A percentile compares a stretch with the other conserved stretches of the same genome.
phyloP scores from a whole-genome alignment of 2,113 vertebrate genomes.

The Suncus etruscus region DNA sequence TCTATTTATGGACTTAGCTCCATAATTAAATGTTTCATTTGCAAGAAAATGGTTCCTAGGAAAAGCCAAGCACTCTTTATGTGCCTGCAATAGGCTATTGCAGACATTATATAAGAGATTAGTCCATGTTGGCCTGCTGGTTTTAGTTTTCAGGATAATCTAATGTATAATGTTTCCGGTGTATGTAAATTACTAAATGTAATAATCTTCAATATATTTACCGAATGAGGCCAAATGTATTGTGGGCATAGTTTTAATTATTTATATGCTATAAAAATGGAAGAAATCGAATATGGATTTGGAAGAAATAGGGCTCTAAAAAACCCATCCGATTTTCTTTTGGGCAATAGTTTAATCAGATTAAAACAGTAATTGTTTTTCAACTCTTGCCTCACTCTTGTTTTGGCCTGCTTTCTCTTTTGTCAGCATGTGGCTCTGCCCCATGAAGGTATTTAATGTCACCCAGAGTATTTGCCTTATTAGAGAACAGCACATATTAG shows the following conservation, averaged over 20 bases:
- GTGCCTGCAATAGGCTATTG: slow-evolving; percentile 71
- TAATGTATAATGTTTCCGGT: slow-evolving; percentile 85
- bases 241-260: slow-evolving; percentile 87
- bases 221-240: slow-evolving; percentile 85
- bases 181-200: slow-evolving; percentile 88
- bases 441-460: slow-evolving; percentile 61
- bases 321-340: slow-evolving; percentile 78
- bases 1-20: slow-evolving; percentile 83
- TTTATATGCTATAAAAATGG: slow-evolving; percentile 87
- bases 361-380: slow-evolving; percentile 85
- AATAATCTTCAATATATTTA: slow-evolving; percentile 86
- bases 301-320: slow-evolving; percentile 84
- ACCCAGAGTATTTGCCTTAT: slow-evolving; percentile 52
- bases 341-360: slow-evolving; percentile 83
- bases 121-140: slow-evolving; percentile 83
- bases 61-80: slow-evolving; percentile 85
- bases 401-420: slow-evolving; percentile 66
- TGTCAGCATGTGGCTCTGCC: slow-evolving; percentile 64
- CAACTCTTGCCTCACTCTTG: slow-evolving; percentile 78
- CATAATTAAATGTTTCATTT: slow-evolving; percentile 87
- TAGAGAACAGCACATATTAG: slow-evolving; percentile 53
- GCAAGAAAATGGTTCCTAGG: slow-evolving; percentile 85
- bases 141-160: slow-evolving; percentile 87
- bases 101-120: slow-evolving; percentile 84
- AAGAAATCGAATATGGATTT: slow-evolving; percentile 82